These are phyloP conservation scores for Zhengitettix transpicula DNA, from an alignment of 2,888 invertebrate genomes.

Conservation along the genomic window DNA sequence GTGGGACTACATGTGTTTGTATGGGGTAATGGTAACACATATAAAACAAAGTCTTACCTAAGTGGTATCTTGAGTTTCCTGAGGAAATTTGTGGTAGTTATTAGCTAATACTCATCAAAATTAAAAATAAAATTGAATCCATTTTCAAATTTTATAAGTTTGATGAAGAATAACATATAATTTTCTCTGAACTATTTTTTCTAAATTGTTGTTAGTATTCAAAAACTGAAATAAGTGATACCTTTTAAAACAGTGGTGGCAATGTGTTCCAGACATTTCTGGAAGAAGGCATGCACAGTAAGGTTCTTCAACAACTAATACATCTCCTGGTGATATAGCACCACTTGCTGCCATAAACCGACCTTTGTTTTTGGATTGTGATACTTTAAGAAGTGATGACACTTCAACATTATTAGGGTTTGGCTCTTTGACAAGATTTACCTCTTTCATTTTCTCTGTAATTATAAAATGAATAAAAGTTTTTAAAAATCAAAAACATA, in stretches of 20 bases:
- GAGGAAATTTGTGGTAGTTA: too few species aligned
- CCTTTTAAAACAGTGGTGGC: slow-evolving; percentile 65
- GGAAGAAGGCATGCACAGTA: slow-evolving; percentile 56
- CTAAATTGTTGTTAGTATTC: background rate
- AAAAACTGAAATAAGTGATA: slow-evolving; percentile 19
- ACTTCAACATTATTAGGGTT: background rate
- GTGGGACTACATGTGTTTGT: too few species aligned
- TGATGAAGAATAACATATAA: background rate
- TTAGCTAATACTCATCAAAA: too few species aligned
- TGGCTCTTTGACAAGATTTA: background rate
- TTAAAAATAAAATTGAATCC: too few species aligned
- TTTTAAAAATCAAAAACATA: too few species aligned
- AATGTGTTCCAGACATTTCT: slow-evolving; percentile 59
- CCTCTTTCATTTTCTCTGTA: too few species aligned
- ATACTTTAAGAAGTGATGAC: too few species aligned
- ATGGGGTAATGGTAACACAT: too few species aligned
- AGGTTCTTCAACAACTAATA: slow-evolving; percentile 52
- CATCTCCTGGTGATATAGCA: slow-evolving; percentile 49
- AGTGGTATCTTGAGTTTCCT: too few species aligned
- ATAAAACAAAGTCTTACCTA: too few species aligned
- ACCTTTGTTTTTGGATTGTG: slow-evolving; percentile 31
- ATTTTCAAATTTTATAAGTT: too few species aligned
- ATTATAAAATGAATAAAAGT: too few species aligned
- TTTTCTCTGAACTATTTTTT: background rate
- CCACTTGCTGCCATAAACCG: slow-evolving; percentile 49